Percentiles rank a stretch among this genome's conserved stretches.
Evolutionary conservation across 2,888 invertebrate genomes (phyloP).

Genomic region (Pseudococcus viburni): DNA sequence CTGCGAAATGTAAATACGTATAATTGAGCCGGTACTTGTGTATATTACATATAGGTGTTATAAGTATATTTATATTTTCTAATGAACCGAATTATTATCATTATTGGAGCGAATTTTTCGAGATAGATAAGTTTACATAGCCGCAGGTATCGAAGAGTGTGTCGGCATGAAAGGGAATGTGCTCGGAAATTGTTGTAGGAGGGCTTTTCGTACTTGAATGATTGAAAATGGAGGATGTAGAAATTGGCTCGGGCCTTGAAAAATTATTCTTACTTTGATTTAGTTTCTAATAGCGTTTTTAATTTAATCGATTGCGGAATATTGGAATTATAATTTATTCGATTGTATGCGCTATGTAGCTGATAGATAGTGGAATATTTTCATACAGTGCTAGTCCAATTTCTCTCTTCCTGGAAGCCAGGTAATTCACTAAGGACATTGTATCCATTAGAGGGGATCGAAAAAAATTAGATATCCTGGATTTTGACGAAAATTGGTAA

Average conservation of each 20-base stretch:
- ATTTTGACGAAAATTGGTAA: too few relatives aligned
- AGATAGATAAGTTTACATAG: background rate
- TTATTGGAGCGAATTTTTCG: background rate
- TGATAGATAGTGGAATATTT: too few relatives aligned
- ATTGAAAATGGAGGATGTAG: background rate
- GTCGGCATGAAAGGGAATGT: background rate
- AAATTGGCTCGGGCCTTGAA: background rate
- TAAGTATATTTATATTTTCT: constrained; percentile 8
- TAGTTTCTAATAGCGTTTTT: background rate
- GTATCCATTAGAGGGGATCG: too few relatives aligned
- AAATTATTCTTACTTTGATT: background rate
- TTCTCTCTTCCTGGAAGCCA: too few relatives aligned
- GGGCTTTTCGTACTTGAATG: constrained; percentile 7
- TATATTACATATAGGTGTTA: background rate
- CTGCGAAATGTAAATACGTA: constrained; percentile 26
- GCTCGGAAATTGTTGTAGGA: background rate
- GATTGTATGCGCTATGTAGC: too few relatives aligned
- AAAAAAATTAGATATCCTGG: too few relatives aligned
- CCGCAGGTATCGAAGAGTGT: background rate
- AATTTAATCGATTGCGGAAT: too few relatives aligned
- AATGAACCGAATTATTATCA: constrained; percentile 10
- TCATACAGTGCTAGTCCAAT: too few relatives aligned
- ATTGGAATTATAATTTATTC: too few relatives aligned
- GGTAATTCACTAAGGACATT: too few relatives aligned
- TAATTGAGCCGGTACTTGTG: background rate